Conservation (phyloP, 1,140 invertebrate genomes). For the Chlorops oryzae region DNA sequence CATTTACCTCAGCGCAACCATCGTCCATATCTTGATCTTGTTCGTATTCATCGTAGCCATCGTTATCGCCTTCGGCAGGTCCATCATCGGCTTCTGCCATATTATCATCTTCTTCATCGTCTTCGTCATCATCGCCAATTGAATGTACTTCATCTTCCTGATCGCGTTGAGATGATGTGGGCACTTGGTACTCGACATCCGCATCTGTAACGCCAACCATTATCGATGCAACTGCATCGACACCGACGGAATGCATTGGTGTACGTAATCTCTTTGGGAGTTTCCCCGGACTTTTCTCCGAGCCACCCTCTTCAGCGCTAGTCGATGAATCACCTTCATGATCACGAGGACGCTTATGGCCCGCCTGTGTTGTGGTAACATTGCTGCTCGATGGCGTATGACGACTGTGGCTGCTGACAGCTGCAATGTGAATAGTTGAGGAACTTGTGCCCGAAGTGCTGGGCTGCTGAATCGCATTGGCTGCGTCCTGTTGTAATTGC, state of each 20-base stretch:
- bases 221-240: conserved; percentile 28
- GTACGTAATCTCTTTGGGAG: conserved; percentile 46
- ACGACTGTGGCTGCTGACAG: conserved; percentile 52
- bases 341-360: conserved; percentile 55
- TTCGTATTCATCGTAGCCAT: conserved; percentile 54
- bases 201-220: conserved; percentile 50
- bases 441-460: conserved; percentile 42
- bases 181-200: conserved; percentile 69
- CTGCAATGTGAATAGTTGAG: conserved; percentile 28
- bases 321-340: conserved; percentile 54
- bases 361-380: conserved; percentile 58
- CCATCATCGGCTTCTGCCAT: conserved; percentile 37
- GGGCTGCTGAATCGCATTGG: conserved; percentile 48
- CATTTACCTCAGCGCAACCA: conserved; percentile 44
- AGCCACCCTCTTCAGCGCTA: conserved; percentile 50
- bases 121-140: conserved; percentile 57
- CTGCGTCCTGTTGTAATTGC: conserved; percentile 47
- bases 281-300: conserved; percentile 44
- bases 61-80: conserved; percentile 50
- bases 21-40: conserved; percentile 51
- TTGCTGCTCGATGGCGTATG: conserved; percentile 54
- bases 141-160: conserved; percentile 75
- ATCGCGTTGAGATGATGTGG: conserved; percentile 74
- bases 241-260: conserved; percentile 34
- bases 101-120: conserved; percentile 54